These are phyloP conservation scores for Staurois parvus DNA, from an alignment of 2,797 vertebrate genomes.

Conservation along the genomic window DNA sequence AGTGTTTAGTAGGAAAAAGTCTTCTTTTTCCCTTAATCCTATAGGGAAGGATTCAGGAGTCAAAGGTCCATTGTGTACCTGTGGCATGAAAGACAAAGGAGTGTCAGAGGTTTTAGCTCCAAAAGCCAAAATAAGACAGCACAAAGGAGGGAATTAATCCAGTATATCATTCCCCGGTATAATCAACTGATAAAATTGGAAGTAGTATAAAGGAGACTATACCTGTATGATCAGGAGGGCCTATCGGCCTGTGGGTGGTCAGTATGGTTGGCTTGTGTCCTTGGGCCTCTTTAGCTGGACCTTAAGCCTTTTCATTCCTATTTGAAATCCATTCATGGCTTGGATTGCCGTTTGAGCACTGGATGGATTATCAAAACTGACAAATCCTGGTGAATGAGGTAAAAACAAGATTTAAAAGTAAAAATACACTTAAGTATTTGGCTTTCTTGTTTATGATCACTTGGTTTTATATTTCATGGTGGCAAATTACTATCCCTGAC, in stretches of 20 bases:
- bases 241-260: constrained; percentile 73
- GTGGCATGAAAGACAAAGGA: not conserved
- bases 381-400: constrained; percentile 84
- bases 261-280: constrained; percentile 95
- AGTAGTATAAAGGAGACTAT: not conserved
- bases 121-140: not conserved
- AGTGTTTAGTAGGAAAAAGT: constrained; percentile 55
- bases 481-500: not conserved
- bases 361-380: constrained; percentile 98
- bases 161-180: no score
- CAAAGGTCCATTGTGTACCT: constrained; percentile 61
- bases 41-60: constrained; percentile 46
- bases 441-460: not conserved
- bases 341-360: constrained; percentile 98
- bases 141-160: no score
- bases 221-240: constrained; percentile 67
- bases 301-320: constrained; percentile 98
- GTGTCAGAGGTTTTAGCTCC: not conserved
- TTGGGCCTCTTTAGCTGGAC: constrained; percentile 97
- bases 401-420: constrained; percentile 35
- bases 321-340: constrained; percentile 99
- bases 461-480: not conserved
- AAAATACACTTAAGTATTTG: not conserved
- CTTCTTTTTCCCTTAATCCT: constrained; percentile 56
- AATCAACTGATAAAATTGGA: not conserved